phyloP scores from a whole-genome alignment of 2,113 vertebrate species.

The Ptyas mucosa region DNA sequence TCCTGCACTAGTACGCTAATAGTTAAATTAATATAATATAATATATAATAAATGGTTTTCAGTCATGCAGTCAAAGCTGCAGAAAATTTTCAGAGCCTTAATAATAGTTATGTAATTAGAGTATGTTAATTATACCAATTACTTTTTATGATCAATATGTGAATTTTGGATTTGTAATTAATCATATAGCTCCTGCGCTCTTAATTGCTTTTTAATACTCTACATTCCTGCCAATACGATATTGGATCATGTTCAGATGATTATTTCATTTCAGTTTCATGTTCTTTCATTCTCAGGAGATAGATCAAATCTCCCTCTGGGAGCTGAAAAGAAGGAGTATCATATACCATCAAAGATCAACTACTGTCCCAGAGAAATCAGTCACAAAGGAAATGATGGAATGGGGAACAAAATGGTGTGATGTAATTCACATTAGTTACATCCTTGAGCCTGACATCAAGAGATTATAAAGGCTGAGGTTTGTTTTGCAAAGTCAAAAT shows the following conservation, averaged over 20 bases:
- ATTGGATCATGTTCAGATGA: not conserved
- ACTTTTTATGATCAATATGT: constrained; percentile 9
- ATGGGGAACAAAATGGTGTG: not conserved
- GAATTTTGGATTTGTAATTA: constrained; percentile 11
- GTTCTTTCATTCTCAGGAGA: not conserved
- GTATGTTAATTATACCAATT: constrained; percentile 23
- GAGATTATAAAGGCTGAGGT: not conserved
- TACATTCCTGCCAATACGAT: not conserved
- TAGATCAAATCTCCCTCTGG: not conserved
- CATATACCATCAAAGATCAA: not conserved
- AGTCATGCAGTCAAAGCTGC: not conserved
- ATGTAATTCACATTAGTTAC: not conserved
- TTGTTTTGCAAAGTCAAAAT: not conserved
- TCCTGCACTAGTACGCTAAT: not conserved
- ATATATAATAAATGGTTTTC: not conserved
- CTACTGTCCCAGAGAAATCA: not conserved
- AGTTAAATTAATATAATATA: not conserved
- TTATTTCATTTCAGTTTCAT: not conserved
- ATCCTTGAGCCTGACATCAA: not conserved
- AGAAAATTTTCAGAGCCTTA: not conserved
- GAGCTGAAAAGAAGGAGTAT: not conserved
- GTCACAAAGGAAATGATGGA: not conserved
- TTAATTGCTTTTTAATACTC: not conserved
- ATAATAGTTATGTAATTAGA: constrained; percentile 16
- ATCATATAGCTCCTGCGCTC: not conserved